Percentiles rank a stretch among this genome's conserved stretches.
phyloP scores from a whole-genome alignment of 2,888 invertebrate species.

The Temnothorax unifasciatus region DNA sequence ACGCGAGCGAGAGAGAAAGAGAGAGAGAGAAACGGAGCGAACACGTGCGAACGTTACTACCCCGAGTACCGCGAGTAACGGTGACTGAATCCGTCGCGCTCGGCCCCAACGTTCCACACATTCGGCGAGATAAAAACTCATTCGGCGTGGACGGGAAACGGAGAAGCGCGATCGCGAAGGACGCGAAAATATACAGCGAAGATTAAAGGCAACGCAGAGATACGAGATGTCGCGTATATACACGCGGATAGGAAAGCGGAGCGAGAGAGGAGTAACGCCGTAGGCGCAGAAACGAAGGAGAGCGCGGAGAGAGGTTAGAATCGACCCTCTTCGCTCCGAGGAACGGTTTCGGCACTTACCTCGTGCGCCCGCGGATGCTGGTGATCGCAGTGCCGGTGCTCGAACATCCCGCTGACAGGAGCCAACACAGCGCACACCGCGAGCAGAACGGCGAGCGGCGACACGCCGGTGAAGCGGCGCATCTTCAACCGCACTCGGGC shows the following conservation, averaged over 20 bases:
- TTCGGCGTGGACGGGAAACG: too few relatives aligned
- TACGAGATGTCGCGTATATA: not conserved
- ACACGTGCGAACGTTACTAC: constrained; percentile 66
- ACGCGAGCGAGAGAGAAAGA: constrained; percentile 56
- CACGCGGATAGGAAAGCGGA: constrained; percentile 22
- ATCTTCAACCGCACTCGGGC: constrained; percentile 85
- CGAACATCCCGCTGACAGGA: constrained; percentile 83
- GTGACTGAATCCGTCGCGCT: constrained; percentile 28
- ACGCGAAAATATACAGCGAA: not conserved
- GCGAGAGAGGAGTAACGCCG: not conserved
- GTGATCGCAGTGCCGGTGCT: constrained; percentile 88
- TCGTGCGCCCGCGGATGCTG: constrained; percentile 90
- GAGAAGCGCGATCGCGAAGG: not conserved
- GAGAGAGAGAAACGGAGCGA: constrained; percentile 59
- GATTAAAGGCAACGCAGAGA: not conserved
- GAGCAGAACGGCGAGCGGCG: constrained; percentile 79
- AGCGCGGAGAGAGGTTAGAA: constrained; percentile 50
- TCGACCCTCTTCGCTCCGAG: constrained; percentile 7
- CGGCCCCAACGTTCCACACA: not conserved
- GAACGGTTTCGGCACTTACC: constrained; percentile 86
- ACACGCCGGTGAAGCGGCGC: constrained; percentile 81
- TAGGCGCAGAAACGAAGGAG: not conserved
- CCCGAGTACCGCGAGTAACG: too few relatives aligned
- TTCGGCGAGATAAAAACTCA: not conserved
- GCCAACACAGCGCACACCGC: constrained; percentile 79